Percentiles rank a stretch among this genome's conserved stretches.
phyloP scores from a whole-genome alignment of 1,140 invertebrate species.

The Battus philenor region DNA sequence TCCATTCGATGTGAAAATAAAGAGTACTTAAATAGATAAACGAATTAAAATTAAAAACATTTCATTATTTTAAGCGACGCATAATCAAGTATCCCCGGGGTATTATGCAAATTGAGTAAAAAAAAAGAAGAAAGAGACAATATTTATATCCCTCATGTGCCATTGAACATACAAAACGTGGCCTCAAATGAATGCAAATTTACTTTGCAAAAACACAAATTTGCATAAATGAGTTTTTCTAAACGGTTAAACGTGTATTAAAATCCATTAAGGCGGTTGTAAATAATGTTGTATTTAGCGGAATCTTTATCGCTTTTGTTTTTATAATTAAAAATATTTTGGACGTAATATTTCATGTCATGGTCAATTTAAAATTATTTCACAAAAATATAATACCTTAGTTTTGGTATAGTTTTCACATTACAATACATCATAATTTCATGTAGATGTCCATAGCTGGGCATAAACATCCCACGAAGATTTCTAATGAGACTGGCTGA shows the following conservation, averaged over 20 bases:
- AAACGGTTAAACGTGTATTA: constrained; percentile 47
- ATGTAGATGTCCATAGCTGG: too few species aligned
- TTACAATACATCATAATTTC: too few species aligned
- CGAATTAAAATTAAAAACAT: constrained; percentile 25
- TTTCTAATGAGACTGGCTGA: too few species aligned
- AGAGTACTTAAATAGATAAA: too few species aligned
- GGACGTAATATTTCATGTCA: too few species aligned
- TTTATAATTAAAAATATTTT: too few species aligned
- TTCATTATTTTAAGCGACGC: constrained; percentile 39
- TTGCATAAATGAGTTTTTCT: constrained; percentile 62
- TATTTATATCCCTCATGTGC: constrained; percentile 57
- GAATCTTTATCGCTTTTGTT: not conserved
- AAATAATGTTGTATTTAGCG: not conserved
- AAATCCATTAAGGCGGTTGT: constrained; percentile 36
- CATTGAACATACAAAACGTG: constrained; percentile 57
- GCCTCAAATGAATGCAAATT: constrained; percentile 65
- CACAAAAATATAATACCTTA: too few species aligned
- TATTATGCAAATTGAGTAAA: constrained; percentile 46
- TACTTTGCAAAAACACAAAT: constrained; percentile 41
- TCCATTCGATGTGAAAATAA: too few species aligned
- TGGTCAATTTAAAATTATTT: too few species aligned
- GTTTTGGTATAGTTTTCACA: too few species aligned
- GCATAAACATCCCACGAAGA: too few species aligned
- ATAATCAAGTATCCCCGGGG: constrained; percentile 35
- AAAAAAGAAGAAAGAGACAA: constrained; percentile 47